These are phyloP conservation scores for Pollachius pollachius DNA, from an alignment of 2,113 vertebrate species.

Conservation along the genomic window DNA sequence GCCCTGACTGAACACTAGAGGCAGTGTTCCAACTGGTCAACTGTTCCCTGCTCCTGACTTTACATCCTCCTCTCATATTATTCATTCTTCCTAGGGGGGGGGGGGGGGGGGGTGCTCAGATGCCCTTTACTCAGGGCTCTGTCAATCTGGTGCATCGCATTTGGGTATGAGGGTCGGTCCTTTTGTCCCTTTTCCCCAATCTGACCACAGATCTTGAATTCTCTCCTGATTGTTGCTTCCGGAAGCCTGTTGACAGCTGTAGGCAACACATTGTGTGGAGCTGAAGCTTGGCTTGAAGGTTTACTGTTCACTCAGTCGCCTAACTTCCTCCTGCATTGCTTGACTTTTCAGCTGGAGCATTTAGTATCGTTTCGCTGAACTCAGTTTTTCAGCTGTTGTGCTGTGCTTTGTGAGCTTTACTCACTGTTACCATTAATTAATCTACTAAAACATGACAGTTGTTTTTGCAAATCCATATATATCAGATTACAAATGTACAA, in stretches of 20 bases:
- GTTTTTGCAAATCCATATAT: no score
- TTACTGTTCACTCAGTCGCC: background rate
- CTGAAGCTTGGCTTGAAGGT: background rate
- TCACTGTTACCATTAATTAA: background rate
- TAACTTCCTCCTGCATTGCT: background rate
- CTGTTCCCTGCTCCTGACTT: background rate
- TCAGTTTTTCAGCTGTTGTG: background rate
- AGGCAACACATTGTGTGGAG: background rate
- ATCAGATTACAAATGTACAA: no score
- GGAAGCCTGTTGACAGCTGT: background rate
- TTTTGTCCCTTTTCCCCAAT: slow-evolving; percentile 17
- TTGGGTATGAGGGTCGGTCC: slow-evolving; percentile 15
- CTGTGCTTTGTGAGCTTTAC: background rate
- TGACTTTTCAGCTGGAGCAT: background rate
- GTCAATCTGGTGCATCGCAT: slow-evolving; percentile 23
- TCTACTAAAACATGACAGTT: no score
- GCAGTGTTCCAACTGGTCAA: slow-evolving; percentile 3
- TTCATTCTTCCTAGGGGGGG: background rate
- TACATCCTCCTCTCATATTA: background rate
- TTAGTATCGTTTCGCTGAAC: background rate
- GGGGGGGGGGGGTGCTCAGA: background rate
- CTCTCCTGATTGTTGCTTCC: slow-evolving; percentile 13
- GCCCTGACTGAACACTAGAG: background rate
- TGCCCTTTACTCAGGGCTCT: slow-evolving; percentile 16
- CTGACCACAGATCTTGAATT: slow-evolving; percentile 25